Conservation (phyloP, 1,140 invertebrate species). For the Drosophila auraria region DNA sequence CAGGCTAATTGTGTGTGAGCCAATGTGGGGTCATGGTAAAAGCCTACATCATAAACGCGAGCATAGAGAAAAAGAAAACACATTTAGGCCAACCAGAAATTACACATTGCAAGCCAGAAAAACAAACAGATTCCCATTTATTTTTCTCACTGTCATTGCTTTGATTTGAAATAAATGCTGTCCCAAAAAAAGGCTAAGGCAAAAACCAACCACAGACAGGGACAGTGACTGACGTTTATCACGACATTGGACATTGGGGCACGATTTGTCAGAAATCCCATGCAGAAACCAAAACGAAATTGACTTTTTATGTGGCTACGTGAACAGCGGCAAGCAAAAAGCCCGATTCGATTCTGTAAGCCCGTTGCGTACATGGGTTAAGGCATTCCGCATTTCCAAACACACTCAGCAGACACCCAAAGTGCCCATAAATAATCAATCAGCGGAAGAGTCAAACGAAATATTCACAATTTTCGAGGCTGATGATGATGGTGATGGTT, state of each 20-base stretch:
- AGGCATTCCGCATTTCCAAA: constrained; percentile 39
- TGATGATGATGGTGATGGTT: constrained; percentile 40
- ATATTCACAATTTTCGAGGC: constrained; percentile 29
- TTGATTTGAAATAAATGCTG: constrained; percentile 65
- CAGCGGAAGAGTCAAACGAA: constrained; percentile 44
- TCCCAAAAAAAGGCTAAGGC: constrained; percentile 25
- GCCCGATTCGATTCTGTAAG: constrained; percentile 30
- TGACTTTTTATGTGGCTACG: constrained; percentile 72
- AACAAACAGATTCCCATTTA: constrained; percentile 54
- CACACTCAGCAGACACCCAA: constrained; percentile 16
- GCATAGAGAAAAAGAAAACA: constrained; percentile 7
- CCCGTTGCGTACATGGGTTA: constrained; percentile 38
- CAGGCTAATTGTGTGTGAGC: constrained; percentile 57
- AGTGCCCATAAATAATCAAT: constrained; percentile 53
- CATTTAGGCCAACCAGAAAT: constrained; percentile 4
- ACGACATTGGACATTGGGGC: constrained; percentile 59
- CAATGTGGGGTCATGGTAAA: constrained; percentile 22
- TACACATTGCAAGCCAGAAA: constrained; percentile 4
- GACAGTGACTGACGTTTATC: constrained; percentile 76
- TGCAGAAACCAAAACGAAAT: constrained; percentile 56
- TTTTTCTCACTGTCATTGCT: constrained; percentile 69
- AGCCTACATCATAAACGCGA: constrained; percentile 30
- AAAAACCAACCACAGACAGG: constrained; percentile 13
- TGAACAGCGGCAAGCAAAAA: constrained; percentile 34
- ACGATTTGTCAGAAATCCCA: constrained; percentile 71